Evolutionary conservation across 2,797 vertebrate genomes (phyloP), one percentile per base, ranked within the genome.

Genomic region (Darevskia nairensis): DNA sequence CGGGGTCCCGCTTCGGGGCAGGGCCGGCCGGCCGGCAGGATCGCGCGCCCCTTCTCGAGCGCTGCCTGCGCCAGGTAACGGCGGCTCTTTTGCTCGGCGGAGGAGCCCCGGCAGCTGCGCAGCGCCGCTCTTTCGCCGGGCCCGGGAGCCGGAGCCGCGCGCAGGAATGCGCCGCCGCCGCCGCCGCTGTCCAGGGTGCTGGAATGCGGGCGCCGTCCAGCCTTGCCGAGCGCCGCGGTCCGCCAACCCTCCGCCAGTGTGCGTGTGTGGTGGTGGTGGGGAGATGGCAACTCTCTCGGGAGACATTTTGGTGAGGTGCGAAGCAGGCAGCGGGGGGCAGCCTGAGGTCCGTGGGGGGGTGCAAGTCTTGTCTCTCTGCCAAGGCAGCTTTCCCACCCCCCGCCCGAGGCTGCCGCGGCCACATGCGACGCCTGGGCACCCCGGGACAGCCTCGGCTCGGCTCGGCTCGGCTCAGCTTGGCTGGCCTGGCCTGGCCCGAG

Each of bases 181-280:
- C 41, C 80, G 89, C 89, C 94, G 90, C 95, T 92, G 91, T 88
- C 86, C 86, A 68, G 86, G 93, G 95, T 94, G 86, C 93, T 94
- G 95, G 94, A 94, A 95, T 93, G 95, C 91, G 92, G 91, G 59
- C 23, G 82, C 61, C 32, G 76, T 64, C 81, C n/a, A n/a, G 79
- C 90, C 86, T 84, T 88, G 83, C 85, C 68, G 74, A 8, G 85
- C 81, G 44, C 6, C 59, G 64, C 55, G 8, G 3, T 27, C 86
- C 78, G n/a, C 21, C 39, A 32, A 6, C 44, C 55, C 11, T 13
- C 72, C 44, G 19, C 64, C 21, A 13, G 19, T 23, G 46, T 19
- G 55, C 3, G 2, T 64, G 61, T 64, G 3, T 15, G 50, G 13
- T 15, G 50, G 50, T 13, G 50, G 41, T 8, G 75, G 10, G 64